Evolutionary conservation across 2,113 vertebrate species (phyloP), one percentile per base, ranked within the genome.

Genomic region (Equus przewalskii): DNA sequence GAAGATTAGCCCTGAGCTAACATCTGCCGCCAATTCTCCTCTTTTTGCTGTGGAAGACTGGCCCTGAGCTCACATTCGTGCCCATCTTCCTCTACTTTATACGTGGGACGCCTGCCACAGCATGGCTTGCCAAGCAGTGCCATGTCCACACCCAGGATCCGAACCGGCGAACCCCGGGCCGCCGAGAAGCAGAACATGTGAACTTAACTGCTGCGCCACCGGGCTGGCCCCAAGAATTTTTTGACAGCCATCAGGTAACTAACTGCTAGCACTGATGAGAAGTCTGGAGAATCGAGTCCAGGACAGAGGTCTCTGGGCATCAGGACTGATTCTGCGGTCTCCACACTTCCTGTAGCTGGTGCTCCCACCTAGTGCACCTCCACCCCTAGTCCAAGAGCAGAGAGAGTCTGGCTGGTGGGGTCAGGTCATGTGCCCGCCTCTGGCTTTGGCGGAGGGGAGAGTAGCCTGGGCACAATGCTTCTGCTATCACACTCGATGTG

Each of bases 371-470:
- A 18, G 14, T 1, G 33, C 7, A 5, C 24, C 82, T 73, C 19
- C 1, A 49, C 41, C 1, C 60, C 16, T 18, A 51, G 44, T 49
- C n/a, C 22, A 7, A 28, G 69, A 60, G 64, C 62, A 73, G 75
- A 49, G 54, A 30, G 76, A 69, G 21, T 94, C 80, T 65, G 90
- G 80, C 54, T 95, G 79, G 94, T 24, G 51, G 88, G 49, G 67
- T 94, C 64, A 41, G 78, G 73, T 89, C 94, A 75, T 1, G 0
- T 58, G 69, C 2, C 33, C 28, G 19, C 19, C n/a, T 44, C 72
- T 92, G 26, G 10, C 60, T 30, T 62, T 44, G 19, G 26, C 7
- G 1, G 58, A 60, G 91, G 28, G 64, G 69, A 41, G 54, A 49
- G 49, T 26, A 65, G 30, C 36, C 46, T 44, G 30, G 86, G 87